These are phyloP conservation scores for Cynaeus angustus DNA, from an alignment of 2,888 invertebrate species.

Conservation along the genomic window DNA sequence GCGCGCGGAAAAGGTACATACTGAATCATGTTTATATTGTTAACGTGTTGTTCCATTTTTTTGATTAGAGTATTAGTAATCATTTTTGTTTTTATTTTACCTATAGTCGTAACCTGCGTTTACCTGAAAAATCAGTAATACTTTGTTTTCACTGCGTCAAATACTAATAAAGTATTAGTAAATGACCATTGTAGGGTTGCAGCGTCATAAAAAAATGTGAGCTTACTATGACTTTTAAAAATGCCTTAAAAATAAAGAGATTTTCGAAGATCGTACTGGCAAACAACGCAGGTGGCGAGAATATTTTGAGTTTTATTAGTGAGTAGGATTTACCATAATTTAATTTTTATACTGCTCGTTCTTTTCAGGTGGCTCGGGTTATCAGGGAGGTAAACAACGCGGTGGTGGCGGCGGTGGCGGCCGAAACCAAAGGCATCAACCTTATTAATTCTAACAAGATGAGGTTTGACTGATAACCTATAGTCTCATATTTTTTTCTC, in stretches of 20 bases:
- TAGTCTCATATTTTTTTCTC: conserved; percentile 23
- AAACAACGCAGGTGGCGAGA: conserved; percentile 64
- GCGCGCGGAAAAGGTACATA: conserved; percentile 89
- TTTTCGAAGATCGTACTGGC: conserved; percentile 53
- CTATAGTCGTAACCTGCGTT: conserved; percentile 59
- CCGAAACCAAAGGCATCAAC: conserved; percentile 91
- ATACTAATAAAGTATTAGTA: conserved; percentile 37
- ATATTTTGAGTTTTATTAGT: conserved; percentile 63
- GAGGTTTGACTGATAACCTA: conserved; percentile 41
- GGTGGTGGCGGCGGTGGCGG: conserved; percentile 81
- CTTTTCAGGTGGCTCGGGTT: conserved; percentile 69
- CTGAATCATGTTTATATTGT: conserved; percentile 38
- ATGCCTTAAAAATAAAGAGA: neutral
- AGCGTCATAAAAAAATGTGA: conserved; percentile 46
- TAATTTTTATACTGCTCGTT: conserved; percentile 67
- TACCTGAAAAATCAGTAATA: conserved; percentile 55
- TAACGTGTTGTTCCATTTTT: conserved; percentile 30
- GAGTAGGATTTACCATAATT: conserved; percentile 66
- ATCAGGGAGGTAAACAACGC: conserved; percentile 90
- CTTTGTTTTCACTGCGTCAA: conserved; percentile 48
- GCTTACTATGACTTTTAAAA: neutral
- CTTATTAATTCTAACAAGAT: conserved; percentile 77
- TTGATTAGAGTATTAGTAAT: conserved; percentile 30
- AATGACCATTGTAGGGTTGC: conserved; percentile 45
- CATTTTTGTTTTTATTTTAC: conserved; percentile 38